Conservation (phyloP, 2,113 vertebrate species). For the Myiozetetes cayanensis region DNA sequence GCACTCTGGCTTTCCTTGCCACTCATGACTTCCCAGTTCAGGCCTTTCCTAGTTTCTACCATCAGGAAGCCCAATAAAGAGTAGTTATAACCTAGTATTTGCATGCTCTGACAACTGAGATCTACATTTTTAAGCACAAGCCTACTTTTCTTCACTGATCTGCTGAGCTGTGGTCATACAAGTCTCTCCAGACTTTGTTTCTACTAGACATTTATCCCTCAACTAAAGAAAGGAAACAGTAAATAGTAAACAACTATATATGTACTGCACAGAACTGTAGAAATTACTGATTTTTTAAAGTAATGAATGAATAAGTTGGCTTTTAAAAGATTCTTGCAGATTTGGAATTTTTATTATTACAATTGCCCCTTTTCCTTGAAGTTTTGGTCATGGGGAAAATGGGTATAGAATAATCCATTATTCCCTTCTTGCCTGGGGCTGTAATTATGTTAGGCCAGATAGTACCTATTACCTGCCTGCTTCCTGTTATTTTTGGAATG, state of each 20-base stretch:
- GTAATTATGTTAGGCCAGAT: constrained; percentile 58
- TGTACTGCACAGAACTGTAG: background rate
- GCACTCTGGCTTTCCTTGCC: background rate
- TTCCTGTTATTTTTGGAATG: constrained; percentile 69
- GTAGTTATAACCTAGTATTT: background rate
- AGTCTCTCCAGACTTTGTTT: background rate
- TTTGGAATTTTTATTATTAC: background rate
- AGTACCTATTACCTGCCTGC: constrained; percentile 44
- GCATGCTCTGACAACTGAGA: background rate
- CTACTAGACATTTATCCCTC: background rate
- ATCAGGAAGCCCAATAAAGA: background rate
- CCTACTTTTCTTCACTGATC: background rate
- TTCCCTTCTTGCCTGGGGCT: constrained; percentile 57
- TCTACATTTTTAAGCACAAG: background rate
- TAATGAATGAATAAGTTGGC: background rate
- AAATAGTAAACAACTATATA: background rate
- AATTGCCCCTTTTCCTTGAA: constrained; percentile 10
- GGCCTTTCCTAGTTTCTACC: background rate
- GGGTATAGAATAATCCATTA: constrained; percentile 45
- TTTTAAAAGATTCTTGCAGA: background rate
- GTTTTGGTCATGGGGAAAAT: background rate
- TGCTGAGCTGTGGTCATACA: background rate
- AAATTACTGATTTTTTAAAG: background rate
- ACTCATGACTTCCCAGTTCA: background rate
- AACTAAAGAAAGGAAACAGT: background rate